Percentiles rank a stretch among this genome's conserved stretches.
These are phyloP conservation scores for Misgurnus anguillicaudatus DNA, from an alignment of 2,113 vertebrate species.

Conservation along the genomic window DNA sequence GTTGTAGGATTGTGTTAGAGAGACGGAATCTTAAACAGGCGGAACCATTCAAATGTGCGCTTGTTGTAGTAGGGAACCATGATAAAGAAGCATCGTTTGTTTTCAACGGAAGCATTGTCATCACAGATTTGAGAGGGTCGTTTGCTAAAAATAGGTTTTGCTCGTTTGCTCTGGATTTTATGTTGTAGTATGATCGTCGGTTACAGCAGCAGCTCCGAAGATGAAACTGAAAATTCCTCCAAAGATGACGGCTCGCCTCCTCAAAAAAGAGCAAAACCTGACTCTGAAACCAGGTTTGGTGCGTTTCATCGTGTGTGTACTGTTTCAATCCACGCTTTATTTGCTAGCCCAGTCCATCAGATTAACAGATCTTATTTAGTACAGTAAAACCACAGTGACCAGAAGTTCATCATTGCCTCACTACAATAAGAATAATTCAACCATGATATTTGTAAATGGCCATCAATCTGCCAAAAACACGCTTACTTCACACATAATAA, in stretches of 20 bases:
- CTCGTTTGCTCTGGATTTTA: not conserved
- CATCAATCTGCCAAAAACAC: too few relatives aligned
- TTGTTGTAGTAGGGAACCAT: conserved; percentile 53
- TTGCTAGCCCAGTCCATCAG: too few relatives aligned
- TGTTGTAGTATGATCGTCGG: conserved; percentile 67
- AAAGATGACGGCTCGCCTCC: not conserved
- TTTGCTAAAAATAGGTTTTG: not conserved
- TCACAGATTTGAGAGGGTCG: not conserved
- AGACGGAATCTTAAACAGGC: not conserved
- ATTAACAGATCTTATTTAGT: not conserved
- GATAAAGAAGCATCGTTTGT: conserved; percentile 37
- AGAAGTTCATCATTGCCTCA: too few relatives aligned
- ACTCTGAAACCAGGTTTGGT: conserved; percentile 39
- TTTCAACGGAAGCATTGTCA: conserved; percentile 56
- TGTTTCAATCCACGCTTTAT: too few relatives aligned
- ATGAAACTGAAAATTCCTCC: conserved; percentile 57
- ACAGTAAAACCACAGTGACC: not conserved
- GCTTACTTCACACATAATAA: too few relatives aligned
- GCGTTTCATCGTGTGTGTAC: not conserved
- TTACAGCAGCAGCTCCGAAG: conserved; percentile 79
- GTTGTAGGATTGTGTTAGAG: not conserved
- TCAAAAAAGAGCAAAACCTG: conserved; percentile 35
- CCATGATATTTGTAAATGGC: too few relatives aligned
- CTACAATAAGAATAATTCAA: too few relatives aligned
- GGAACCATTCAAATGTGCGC: conserved; percentile 18